Conservation (phyloP, 2,113 vertebrate genomes). For the Struthio camelus region DNA sequence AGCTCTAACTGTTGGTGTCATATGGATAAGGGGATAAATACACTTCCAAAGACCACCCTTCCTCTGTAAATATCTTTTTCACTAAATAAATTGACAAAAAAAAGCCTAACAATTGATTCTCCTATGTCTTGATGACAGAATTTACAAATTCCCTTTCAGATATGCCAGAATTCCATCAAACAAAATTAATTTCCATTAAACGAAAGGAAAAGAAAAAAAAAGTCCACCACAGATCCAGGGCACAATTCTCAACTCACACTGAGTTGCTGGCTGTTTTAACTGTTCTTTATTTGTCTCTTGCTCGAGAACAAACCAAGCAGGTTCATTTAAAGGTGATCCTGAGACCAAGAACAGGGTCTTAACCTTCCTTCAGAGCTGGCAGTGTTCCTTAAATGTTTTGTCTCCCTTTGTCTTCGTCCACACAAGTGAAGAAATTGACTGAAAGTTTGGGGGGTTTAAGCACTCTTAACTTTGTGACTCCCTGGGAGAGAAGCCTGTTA, state of each 20-base stretch:
- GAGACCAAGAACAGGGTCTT: too few species aligned
- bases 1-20: not conserved
- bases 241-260: not conserved
- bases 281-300: not conserved
- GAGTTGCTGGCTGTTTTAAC: not conserved
- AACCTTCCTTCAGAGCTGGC: not conserved
- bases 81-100: not conserved
- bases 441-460: not conserved
- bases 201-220: not conserved
- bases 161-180: not conserved
- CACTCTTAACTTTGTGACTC: not conserved
- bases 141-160: slow-evolving; percentile 36
- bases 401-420: too few species aligned
- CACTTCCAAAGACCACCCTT: not conserved
- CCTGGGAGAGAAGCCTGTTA: not conserved
- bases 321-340: not conserved
- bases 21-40: slow-evolving; percentile 29
- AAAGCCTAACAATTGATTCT: slow-evolving; percentile 34
- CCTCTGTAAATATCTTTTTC: not conserved
- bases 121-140: slow-evolving; percentile 14
- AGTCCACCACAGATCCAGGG: not conserved
- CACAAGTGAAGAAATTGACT: not conserved
- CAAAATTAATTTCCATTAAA: too few species aligned
- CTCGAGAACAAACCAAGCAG: not conserved
- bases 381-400: not conserved